Evolutionary conservation across 1,140 invertebrate species (phyloP).

Genomic region (Drosophila nigrodunni): DNA sequence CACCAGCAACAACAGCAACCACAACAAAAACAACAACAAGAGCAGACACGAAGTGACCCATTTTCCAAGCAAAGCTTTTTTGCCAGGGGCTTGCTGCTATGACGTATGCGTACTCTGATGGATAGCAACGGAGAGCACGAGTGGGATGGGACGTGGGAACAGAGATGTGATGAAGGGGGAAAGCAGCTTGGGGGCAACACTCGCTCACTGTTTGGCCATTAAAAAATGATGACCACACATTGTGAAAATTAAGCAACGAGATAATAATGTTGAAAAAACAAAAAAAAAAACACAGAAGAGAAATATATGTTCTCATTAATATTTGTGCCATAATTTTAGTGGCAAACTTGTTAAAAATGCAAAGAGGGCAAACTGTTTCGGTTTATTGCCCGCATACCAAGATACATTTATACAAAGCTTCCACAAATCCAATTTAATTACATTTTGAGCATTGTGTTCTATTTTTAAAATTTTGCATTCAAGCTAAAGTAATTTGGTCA

Average conservation of each 20-base stretch:
- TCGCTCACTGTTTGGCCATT: constrained; percentile 62
- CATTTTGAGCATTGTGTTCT: constrained; percentile 46
- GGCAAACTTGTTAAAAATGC: not conserved
- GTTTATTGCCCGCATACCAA: not conserved
- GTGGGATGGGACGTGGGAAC: constrained; percentile 1
- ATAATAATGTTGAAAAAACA: constrained; percentile 22
- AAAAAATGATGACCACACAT: constrained; percentile 77
- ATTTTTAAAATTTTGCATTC: constrained; percentile 50
- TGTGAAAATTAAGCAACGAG: constrained; percentile 37
- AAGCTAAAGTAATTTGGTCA: constrained; percentile 49
- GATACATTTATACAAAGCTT: constrained; percentile 1
- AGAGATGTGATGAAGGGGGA: not conserved
- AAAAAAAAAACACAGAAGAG: not conserved
- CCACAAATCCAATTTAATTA: constrained; percentile 45
- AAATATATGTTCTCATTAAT: constrained; percentile 4
- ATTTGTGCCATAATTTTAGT: constrained; percentile 9
- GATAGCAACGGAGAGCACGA: constrained; percentile 1
- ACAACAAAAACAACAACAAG: constrained; percentile 37
- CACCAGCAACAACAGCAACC: constrained; percentile 38
- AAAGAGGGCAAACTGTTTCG: not conserved
- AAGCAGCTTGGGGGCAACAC: constrained; percentile 19
- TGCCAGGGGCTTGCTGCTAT: constrained; percentile 68
- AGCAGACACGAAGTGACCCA: constrained; percentile 61
- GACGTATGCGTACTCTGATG: constrained; percentile 64
- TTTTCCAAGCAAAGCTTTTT: constrained; percentile 76